Evolutionary conservation across 2,797 vertebrate species (phyloP), one percentile per base, ranked within the genome.

Genomic region (Spinibarbus caldwelli): DNA sequence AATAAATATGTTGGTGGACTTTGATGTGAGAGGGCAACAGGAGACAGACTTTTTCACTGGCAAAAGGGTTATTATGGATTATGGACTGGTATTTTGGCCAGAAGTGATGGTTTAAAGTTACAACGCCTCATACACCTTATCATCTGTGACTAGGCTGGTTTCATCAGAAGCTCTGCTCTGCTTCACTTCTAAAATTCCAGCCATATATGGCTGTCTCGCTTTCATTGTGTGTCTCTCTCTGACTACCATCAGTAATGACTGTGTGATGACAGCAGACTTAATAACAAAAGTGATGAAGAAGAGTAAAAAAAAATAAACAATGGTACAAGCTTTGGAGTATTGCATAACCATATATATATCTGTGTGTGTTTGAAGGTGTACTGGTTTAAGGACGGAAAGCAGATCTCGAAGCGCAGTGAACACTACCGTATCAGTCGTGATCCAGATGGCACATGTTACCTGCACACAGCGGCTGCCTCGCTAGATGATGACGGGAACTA

Each of bases 341-440:
- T 87, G 34, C 17, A 34, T 81, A 85, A 86, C 49, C 23, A 19
- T 70, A 21, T 78, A 67, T 78, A 72, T 49, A 23, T 84, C 5
- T 86, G 31, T 83, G 64, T 83, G 68, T 84, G 15, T 78, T 64
- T 75, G 1, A 92, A 99, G 98, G 96, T 99, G 76, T 99, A 99
- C 92, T 99, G 98, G 98, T 99, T 99, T 91, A 99, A 99, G 94
- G 98, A 99, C 49, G 98, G 98, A 21, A 99, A 99, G 91, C 98
- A 99, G 93, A 99, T 99, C 93, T 99, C 98, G 62, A 97, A 97
- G 90, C 95, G 95, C 92, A 99, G 96, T 5, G 97, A 99, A 78
- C 98, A 99, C 93, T 99, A 99, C 93, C 93, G 92, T 92, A 97
- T 98, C 93, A 96, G 97, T 84, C 95, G 97, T 41, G 97, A 97